Conservation (phyloP, 2,113 vertebrate genomes). For the Apteryx owenii region DNA sequence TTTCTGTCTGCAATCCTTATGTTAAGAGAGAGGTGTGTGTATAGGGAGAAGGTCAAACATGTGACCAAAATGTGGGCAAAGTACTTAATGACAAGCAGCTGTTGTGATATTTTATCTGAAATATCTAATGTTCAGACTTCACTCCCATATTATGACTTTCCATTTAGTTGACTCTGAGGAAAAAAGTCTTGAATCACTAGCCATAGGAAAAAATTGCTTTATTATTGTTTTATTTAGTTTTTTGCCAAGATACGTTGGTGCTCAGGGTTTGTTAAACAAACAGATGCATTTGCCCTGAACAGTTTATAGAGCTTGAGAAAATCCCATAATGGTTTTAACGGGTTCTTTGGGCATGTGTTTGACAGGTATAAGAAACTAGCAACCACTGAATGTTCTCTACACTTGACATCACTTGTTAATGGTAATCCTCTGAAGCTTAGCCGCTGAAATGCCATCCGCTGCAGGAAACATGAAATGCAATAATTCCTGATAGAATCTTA, state of each 20-base stretch:
- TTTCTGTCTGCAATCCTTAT: background rate
- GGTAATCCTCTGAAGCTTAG: background rate
- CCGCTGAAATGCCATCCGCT: background rate
- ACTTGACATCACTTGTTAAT: conserved; percentile 9
- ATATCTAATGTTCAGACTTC: background rate
- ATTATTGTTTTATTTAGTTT: background rate
- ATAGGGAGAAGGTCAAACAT: background rate
- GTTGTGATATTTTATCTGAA: background rate
- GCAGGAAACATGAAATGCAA: background rate
- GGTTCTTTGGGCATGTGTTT: background rate
- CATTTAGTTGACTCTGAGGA: background rate
- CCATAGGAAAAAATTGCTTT: background rate
- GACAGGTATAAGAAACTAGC: conserved; percentile 1
- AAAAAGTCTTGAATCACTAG: background rate
- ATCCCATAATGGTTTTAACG: background rate
- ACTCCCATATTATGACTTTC: background rate
- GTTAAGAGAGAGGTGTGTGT: background rate
- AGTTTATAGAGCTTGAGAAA: background rate
- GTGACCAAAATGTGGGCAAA: background rate
- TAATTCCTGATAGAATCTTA: background rate
- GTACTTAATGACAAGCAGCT: background rate
- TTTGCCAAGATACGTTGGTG: background rate
- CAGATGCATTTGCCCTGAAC: background rate
- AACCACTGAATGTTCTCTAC: background rate
- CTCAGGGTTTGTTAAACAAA: background rate